Conservation (phyloP, 2,113 vertebrate genomes). For the Pomatorhinus ruficollis region DNA sequence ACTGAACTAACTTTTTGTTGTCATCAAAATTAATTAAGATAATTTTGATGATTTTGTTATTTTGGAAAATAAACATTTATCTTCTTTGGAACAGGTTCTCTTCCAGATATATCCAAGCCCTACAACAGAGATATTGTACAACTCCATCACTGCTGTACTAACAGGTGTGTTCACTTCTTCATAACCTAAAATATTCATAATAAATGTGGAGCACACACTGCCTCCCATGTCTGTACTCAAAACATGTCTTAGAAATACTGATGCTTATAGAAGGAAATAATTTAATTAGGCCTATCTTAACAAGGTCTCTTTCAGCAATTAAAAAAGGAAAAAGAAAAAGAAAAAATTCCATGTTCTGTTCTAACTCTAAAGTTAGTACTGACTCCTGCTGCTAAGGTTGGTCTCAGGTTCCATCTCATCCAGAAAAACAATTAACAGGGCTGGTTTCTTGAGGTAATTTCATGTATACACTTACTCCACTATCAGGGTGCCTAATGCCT, state of each 20-base stretch:
- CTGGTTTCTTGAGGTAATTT: not conserved
- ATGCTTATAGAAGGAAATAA: not conserved
- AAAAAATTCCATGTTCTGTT: not conserved
- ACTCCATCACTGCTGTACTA: not conserved
- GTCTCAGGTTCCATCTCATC: not conserved
- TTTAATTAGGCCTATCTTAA: not conserved
- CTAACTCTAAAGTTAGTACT: not conserved
- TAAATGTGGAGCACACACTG: not conserved
- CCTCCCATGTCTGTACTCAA: not conserved
- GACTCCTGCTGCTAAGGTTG: not conserved
- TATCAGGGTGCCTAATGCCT: not conserved
- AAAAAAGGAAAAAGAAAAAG: not conserved
- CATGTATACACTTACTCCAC: not conserved
- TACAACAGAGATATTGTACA: not conserved
- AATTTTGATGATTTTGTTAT: not conserved
- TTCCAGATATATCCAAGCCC: not conserved
- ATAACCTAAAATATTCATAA: not conserved
- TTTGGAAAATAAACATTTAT: not conserved
- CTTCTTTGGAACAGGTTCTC: not conserved
- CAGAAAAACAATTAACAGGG: not conserved
- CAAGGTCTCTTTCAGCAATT: not conserved
- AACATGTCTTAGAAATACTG: not conserved
- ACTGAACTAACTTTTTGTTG: not conserved
- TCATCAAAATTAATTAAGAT: not conserved
- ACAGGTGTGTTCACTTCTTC: not conserved